phyloP scores from a whole-genome alignment of 2,113 vertebrate genomes.

The Calonectris borealis region DNA sequence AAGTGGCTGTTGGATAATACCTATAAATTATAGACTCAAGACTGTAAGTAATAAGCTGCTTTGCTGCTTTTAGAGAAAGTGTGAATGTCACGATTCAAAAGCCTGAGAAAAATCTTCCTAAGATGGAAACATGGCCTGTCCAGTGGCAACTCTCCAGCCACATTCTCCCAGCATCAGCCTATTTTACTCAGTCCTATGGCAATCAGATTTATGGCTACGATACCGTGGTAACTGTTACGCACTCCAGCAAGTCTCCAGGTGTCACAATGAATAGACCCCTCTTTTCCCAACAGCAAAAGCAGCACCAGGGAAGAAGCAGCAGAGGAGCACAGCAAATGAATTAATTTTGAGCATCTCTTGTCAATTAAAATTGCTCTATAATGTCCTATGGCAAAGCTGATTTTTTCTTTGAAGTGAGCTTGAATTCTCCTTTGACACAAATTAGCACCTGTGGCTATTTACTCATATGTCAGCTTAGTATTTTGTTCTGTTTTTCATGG shows the following conservation, averaged over 20 bases:
- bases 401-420: slow-evolving; percentile 30
- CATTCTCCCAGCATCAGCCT: not conserved
- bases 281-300: not conserved
- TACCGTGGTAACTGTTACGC: not conserved
- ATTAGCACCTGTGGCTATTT: slow-evolving; percentile 28
- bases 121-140: not conserved
- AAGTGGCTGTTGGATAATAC: not conserved
- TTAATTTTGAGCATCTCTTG: not conserved
- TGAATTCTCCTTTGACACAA: not conserved
- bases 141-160: not conserved
- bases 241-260: not conserved
- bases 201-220: not conserved
- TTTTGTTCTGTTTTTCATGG: not conserved
- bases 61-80: not conserved
- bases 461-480: slow-evolving; percentile 7
- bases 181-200: not conserved
- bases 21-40: not conserved
- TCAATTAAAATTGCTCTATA: not conserved
- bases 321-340: not conserved
- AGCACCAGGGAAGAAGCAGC: not conserved
- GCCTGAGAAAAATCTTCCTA: not conserved
- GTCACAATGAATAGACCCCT: not conserved
- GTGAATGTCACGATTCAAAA: not conserved
- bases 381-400: not conserved
- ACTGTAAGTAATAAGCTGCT: not conserved